Evolutionary conservation across 2,113 vertebrate genomes (phyloP), one percentile per base, ranked within the genome.

Genomic region (Cisticola juncidis): DNA sequence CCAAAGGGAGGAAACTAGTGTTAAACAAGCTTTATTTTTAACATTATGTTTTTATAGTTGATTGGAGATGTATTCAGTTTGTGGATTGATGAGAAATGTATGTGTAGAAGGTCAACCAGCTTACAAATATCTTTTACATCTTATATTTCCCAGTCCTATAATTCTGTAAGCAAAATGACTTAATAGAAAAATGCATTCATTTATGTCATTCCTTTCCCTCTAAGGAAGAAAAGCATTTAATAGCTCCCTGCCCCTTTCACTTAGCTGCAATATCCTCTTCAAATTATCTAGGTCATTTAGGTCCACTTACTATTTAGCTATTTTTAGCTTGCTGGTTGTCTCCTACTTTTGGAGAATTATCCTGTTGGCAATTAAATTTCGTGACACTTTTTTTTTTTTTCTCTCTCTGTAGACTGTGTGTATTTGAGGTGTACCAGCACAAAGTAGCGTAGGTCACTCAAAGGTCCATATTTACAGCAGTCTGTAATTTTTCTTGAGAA

Each of bases 261-360:
- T 94, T 88, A 84, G 13, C 58, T 90, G 42, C 33, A 88, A 56
- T 80, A 77, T 61, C 19, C 56, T 92, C 31, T 91, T 91, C 56
- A 88, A 88, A 77, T 90, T 83, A 81, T 81, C 45, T 84, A 73
- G 85, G 69, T 92, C 86, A 88, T 69, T 88, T 72, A 53, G 24
- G 25, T 24, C 61, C 47, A 48, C 79, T 79, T 62, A 66, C 22
- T 11, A 66, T 36, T 64, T 68, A 44, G 35, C 20, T 96, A 70
- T 90, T 92, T 95, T 92, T 95, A 92, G 47, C 31, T 72, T 70
- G 29, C 48, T 92, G 9, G 8, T 92, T 95, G 48, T 90, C 54
- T 66, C 89, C 62, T 70, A 23, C 23, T 89, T 88, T 45, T 95
- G 47, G 54, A 88, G 17, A 81, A 93, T 66, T 80, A 92, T 56